These are phyloP conservation scores for Bubo bubo DNA, from an alignment of 2,113 vertebrate genomes.

Conservation along the genomic window DNA sequence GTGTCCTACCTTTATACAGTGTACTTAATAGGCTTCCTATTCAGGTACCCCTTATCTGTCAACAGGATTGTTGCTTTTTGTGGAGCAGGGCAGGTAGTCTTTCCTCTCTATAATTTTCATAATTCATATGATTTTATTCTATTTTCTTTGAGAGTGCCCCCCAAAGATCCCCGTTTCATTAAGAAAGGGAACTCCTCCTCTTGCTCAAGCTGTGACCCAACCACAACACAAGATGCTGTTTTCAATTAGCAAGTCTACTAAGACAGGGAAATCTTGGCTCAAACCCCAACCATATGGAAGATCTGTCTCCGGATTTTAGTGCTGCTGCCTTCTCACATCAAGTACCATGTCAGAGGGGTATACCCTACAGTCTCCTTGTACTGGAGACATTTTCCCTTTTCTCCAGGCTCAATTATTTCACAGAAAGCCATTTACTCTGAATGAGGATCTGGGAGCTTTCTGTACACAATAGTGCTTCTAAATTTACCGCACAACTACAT, in stretches of 20 bases:
- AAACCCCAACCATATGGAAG: background rate
- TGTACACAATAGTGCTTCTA: background rate
- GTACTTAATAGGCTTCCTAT: background rate
- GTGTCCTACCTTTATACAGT: background rate
- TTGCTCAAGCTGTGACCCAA: background rate
- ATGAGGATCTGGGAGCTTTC: background rate
- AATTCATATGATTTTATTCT: background rate
- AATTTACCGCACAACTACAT: background rate
- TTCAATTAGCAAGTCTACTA: constrained; percentile 1
- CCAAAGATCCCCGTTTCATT: background rate
- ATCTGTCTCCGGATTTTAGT: background rate
- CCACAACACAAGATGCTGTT: background rate
- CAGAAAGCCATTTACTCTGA: background rate
- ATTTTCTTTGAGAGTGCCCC: background rate
- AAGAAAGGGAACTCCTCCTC: background rate
- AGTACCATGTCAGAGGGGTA: background rate
- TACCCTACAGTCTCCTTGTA: background rate
- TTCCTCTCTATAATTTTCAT: background rate
- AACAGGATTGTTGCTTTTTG: background rate
- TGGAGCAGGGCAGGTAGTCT: background rate
- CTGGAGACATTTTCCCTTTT: background rate
- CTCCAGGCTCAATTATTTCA: background rate
- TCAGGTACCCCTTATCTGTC: background rate
- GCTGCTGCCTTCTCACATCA: background rate
- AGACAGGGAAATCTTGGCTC: background rate